A percentile compares a stretch with the other conserved stretches of the same genome.
phyloP scores from a whole-genome alignment of 2,113 vertebrate genomes.

The Nothobranchius kuhntae region DNA sequence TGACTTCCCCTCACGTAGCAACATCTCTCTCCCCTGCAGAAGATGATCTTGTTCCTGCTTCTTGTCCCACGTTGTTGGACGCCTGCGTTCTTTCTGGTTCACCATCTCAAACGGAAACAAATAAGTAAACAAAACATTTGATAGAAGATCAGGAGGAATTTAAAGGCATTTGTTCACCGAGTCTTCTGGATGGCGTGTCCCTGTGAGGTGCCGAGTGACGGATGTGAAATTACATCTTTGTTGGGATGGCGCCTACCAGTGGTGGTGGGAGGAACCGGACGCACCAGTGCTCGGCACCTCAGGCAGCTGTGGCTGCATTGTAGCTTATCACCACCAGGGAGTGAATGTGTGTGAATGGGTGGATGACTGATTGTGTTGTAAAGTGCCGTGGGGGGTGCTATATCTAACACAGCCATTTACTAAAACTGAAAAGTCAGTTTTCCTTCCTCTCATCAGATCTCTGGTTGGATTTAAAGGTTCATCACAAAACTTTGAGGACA shows the following conservation, averaged over 20 bases:
- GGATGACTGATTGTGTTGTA: no score
- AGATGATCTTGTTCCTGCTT: neutral
- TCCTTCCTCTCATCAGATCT: slow-evolving; percentile 15
- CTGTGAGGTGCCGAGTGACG: neutral
- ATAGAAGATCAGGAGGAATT: slow-evolving; percentile 6
- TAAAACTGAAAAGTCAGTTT: no score
- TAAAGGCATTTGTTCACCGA: neutral
- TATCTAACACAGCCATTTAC: no score
- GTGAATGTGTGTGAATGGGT: no score
- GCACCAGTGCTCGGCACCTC: no score
- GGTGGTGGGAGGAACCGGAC: no score
- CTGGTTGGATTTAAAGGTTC: slow-evolving; percentile 20
- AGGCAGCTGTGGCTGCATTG: no score
- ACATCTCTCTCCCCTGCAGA: neutral
- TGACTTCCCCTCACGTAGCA: neutral
- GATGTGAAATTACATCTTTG: neutral
- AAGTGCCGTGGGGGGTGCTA: no score
- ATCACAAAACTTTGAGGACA: slow-evolving; percentile 8
- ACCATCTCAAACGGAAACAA: neutral
- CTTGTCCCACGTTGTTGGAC: neutral
- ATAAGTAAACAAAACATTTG: neutral
- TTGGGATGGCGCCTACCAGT: neutral
- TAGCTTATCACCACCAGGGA: no score
- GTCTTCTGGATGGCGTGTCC: neutral
- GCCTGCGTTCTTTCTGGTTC: neutral